phyloP scores from a whole-genome alignment of 2,113 vertebrate genomes.

The Ptyas mucosa region DNA sequence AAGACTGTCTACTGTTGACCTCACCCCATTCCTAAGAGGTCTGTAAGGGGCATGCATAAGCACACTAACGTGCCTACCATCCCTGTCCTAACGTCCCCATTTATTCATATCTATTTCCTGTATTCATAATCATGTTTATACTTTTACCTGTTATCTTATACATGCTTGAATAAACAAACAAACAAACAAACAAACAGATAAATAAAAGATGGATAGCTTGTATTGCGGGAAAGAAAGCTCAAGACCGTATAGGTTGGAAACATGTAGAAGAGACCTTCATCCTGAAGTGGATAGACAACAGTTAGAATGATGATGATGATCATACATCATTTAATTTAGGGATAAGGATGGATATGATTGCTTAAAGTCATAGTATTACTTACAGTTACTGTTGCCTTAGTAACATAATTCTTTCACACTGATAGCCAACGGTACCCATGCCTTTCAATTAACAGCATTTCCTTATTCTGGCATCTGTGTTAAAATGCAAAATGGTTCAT shows the following conservation, averaged over 20 bases:
- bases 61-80: too few species aligned
- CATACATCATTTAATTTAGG: slow-evolving; percentile 9
- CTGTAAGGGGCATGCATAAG: too few species aligned
- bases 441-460: not conserved
- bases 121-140: too few species aligned
- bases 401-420: not conserved
- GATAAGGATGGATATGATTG: slow-evolving; percentile 18
- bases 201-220: too few species aligned
- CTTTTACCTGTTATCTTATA: too few species aligned
- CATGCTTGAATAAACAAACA: too few species aligned
- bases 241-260: not conserved
- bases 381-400: slow-evolving; percentile 17
- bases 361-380: not conserved
- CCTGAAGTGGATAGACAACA: not conserved
- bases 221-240: not conserved
- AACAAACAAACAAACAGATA: too few species aligned
- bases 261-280: not conserved
- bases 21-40: too few species aligned
- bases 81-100: too few species aligned
- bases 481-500: not conserved
- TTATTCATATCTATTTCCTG: too few species aligned
- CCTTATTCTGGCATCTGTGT: not conserved
- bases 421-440: not conserved
- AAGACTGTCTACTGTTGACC: too few species aligned
- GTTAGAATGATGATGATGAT: not conserved